A percentile compares a stretch with the other conserved stretches of the same genome.
Conservation (phyloP, 2,797 vertebrate genomes). For the Salarias fasciatus region DNA sequence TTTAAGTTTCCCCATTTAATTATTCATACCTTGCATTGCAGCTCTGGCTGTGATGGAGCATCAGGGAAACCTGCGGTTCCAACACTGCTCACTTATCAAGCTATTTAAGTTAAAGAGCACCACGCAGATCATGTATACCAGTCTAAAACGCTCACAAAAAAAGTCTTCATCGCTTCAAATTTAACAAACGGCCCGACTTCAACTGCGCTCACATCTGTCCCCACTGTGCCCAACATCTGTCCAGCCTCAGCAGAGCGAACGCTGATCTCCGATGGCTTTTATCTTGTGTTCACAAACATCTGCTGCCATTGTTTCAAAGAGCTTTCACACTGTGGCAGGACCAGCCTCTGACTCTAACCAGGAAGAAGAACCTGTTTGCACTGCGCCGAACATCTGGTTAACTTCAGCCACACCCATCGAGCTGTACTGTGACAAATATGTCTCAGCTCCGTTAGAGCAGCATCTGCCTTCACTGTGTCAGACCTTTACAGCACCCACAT, state of each 20-base stretch:
- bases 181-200: background rate
- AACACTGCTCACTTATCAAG: background rate
- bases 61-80: background rate
- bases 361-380: background rate
- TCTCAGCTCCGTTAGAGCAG: background rate
- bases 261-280: too few species aligned
- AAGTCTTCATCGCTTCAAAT: background rate
- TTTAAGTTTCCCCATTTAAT: background rate
- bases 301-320: background rate
- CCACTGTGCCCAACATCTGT: background rate
- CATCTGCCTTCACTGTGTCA: background rate
- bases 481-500: background rate
- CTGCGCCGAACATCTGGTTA: background rate
- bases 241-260: too few species aligned
- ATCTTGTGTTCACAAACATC: background rate
- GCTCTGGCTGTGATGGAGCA: background rate
- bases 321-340: background rate
- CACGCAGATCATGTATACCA: background rate
- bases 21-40: background rate
- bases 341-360: background rate
- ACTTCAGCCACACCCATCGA: background rate
- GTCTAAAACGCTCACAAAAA: background rate
- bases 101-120: background rate
- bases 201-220: background rate
- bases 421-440: constrained; percentile 7